Evolutionary conservation across 1,140 invertebrate genomes (phyloP), one percentile per base, ranked within the genome.

Genomic region (Aplysia californica): DNA sequence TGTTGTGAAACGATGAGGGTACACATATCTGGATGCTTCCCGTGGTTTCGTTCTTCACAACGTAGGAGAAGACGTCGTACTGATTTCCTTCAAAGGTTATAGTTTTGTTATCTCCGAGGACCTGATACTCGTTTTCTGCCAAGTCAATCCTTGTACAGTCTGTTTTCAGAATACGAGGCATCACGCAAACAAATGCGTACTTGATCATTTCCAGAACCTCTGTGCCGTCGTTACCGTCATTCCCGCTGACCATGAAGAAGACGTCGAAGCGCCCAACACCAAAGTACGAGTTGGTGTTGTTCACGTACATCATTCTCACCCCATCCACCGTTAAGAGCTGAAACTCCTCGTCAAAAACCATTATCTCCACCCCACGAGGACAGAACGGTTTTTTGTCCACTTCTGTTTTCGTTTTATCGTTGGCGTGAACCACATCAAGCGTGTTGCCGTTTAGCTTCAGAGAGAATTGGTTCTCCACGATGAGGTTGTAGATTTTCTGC

Each of bases 81-180:
- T 79, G 44, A 26, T 76, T 68, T 41, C 81, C 78, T 38, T 78
- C 77, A 59, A 83, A 84, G 3, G 75, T 56, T 33, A 86, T 79
- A 2, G 79, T 78, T 66, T 82, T 83, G 36, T 84, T 83, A n/a
- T 31, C 56, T 3, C 72, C 50, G 2, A 76, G 33, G 1, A 82
- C 50, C 4, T 35, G 69, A 79, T 90, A 92, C 59, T 92, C 91
- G 3, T 86, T 83, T 2, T 77, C 75, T 3, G 84, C 80, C 3
- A 92, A 77, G 18, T 89, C 82, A 36, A 92, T 88, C 79, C 89
- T 88, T 1, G 86, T 85, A 78, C 79, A 88, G 61, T 80, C 85
- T 78, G 67, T 82, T 41, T 82, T 59, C 31, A 56, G 81, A 41
- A 86, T 86, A 56, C 81, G 81, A 10, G 83, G 84, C 81, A 81